Percentiles rank a stretch among this genome's conserved stretches.
Evolutionary conservation across 2,797 vertebrate species (phyloP).

Genomic region (Pempheris klunzingeri): DNA sequence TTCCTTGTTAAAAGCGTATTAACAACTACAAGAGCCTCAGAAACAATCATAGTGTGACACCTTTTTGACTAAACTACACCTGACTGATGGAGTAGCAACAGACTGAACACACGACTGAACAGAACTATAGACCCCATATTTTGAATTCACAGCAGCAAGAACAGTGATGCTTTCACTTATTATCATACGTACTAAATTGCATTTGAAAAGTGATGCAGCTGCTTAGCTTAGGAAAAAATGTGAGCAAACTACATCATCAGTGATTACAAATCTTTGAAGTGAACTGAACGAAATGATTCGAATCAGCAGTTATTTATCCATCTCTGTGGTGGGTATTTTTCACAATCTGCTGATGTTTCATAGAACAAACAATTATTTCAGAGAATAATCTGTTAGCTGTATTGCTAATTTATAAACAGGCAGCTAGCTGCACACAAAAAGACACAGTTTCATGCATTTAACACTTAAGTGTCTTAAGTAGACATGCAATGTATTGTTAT

Average conservation of each 20-base stretch:
- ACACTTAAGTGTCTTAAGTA: background rate
- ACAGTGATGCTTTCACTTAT: background rate
- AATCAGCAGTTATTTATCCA: background rate
- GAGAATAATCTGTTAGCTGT: background rate
- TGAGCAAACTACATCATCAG: background rate
- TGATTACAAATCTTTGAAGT: background rate
- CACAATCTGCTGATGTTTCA: background rate
- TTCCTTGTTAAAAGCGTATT: background rate
- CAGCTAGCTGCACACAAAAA: background rate
- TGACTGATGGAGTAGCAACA: background rate
- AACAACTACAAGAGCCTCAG: too few species aligned
- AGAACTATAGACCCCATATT: background rate
- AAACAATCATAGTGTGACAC: background rate
- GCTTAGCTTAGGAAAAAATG: too few species aligned
- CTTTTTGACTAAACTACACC: background rate
- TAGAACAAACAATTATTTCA: background rate
- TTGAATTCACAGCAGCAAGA: too few species aligned
- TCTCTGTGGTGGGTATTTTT: background rate
- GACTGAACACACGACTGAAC: background rate
- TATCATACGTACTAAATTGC: background rate
- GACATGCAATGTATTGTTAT: background rate
- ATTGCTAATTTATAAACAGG: background rate
- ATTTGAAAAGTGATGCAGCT: background rate
- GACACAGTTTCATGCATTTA: conserved; percentile 2
- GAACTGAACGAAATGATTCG: background rate